Conservation (phyloP, 2,797 vertebrate species). For the Columba guinea region DNA sequence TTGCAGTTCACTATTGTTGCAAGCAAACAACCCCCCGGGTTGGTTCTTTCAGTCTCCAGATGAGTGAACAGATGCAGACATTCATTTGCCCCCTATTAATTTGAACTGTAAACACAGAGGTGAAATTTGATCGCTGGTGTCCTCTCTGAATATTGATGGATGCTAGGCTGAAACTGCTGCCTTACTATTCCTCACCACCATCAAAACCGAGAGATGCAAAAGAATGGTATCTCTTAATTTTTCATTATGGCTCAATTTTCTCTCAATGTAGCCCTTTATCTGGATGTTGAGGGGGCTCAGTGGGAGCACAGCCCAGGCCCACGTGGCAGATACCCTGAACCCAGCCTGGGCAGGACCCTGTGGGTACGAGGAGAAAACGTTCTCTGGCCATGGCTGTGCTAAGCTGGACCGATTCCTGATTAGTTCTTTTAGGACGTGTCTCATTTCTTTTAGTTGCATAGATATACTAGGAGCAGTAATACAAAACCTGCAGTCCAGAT, state of each 20-base stretch:
- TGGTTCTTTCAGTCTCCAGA: not conserved
- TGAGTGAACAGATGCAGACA: not conserved
- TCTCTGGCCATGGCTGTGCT: not conserved
- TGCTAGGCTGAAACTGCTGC: not conserved
- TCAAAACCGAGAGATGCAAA: not conserved
- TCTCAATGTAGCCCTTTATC: not conserved
- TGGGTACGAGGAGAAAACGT: not conserved
- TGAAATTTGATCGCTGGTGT: not conserved
- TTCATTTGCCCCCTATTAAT: not conserved
- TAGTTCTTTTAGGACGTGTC: not conserved
- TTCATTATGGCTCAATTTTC: not conserved
- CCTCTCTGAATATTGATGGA: not conserved
- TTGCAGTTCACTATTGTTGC: not conserved
- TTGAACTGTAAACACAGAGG: not conserved
- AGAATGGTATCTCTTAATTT: not conserved
- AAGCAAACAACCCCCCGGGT: not conserved
- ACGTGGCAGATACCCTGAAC: not conserved
- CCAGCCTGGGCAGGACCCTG: not conserved
- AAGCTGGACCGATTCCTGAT: not conserved
- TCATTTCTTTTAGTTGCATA: not conserved
- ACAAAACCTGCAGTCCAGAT: not conserved
- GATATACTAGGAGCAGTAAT: not conserved
- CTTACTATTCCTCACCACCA: not conserved
- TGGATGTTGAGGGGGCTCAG: not conserved
- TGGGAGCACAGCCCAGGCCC: not conserved